Base-by-base conservation (phyloP, 2,888 invertebrate genomes). In the Phymatocera aterrima region DNA sequence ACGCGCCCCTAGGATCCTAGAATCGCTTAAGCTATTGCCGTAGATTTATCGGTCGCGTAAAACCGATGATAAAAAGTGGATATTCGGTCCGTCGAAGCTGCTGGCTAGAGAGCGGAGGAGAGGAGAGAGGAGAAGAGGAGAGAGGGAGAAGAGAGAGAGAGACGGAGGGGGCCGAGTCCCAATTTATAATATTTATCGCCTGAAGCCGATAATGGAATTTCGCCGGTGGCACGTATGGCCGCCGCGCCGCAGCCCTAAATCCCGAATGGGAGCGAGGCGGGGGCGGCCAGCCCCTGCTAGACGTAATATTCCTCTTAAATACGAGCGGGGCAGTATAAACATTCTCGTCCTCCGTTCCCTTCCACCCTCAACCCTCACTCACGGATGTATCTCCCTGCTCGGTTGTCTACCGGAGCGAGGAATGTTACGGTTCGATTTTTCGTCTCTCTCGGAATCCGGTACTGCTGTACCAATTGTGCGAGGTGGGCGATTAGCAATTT, bases 151-250 rank as follows among this genome's bases (percentile, higher is more conserved):
- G 48, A 51, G 31, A 31, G 48, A n/a, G 43, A 1, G 43, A n/a
- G 46, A 28, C 28, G 15, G 77, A 81, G 79, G 77, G 80, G 80
- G 75, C 79, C 79, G 78, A 81, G 78, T 81, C 83, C 84, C 87
- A 88, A 88, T 90, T 88, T 88, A 90, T 87, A 89, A 89, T 90
- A 90, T 90, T 89, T 90, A 90, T 90, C 87, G 87, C 84, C 82
- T 81, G 78, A 83, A 85, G 84, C 84, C 86, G 88, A 89, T 89
- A 90, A 89, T 88, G 86, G 88, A 89, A 88, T 89, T 89, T 88
- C 24, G 78, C 78, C 78, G 57, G 78, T 70, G 37, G 54, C 68
- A 37, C 78, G 68, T 77, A 65, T 77, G 77, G 57, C 43, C 77
- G 77, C 57, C 77, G 37, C 77, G 77, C 57, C 77, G 37, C 61